Evolutionary conservation across 2,888 invertebrate genomes (phyloP).

Genomic region (Epinotia ramella): DNA sequence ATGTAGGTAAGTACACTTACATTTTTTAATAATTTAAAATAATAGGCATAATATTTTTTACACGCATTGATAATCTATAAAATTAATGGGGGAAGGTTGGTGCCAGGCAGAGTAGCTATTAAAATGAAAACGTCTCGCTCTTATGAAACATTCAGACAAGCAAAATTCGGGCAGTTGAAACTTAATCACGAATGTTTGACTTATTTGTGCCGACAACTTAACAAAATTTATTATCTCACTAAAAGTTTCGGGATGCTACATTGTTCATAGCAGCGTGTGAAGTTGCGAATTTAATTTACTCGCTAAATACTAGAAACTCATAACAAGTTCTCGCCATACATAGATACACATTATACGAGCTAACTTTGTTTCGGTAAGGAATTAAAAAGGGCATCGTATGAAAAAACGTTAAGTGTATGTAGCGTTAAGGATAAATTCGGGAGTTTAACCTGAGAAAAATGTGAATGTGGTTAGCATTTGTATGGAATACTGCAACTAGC

Average conservation of each 20-base stretch:
- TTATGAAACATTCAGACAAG: constrained; percentile 27
- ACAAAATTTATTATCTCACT: constrained; percentile 62
- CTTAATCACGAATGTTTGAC: constrained; percentile 54
- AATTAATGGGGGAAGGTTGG: background rate
- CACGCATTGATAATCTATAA: too few relatives aligned
- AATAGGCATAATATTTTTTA: too few relatives aligned
- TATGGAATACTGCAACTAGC: too few relatives aligned
- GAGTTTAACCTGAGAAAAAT: too few relatives aligned
- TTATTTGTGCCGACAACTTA: constrained; percentile 61
- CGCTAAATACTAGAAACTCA: constrained; percentile 48
- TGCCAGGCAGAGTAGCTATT: background rate
- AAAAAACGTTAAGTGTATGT: too few relatives aligned
- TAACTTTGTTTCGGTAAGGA: constrained; percentile 21
- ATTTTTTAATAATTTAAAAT: too few relatives aligned
- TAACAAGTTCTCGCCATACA: constrained; percentile 25
- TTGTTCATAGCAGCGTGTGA: constrained; percentile 61
- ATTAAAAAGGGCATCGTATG: constrained; percentile 26
- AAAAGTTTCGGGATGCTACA: constrained; percentile 58
- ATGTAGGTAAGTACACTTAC: too few relatives aligned
- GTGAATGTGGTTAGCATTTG: too few relatives aligned
- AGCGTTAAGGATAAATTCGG: too few relatives aligned
- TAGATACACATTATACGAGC: constrained; percentile 3
- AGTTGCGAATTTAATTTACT: constrained; percentile 60
- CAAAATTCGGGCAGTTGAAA: constrained; percentile 30
- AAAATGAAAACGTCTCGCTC: background rate